phyloP scores from a whole-genome alignment of 2,113 vertebrate genomes.

The Oncorhynchus gorbuscha region DNA sequence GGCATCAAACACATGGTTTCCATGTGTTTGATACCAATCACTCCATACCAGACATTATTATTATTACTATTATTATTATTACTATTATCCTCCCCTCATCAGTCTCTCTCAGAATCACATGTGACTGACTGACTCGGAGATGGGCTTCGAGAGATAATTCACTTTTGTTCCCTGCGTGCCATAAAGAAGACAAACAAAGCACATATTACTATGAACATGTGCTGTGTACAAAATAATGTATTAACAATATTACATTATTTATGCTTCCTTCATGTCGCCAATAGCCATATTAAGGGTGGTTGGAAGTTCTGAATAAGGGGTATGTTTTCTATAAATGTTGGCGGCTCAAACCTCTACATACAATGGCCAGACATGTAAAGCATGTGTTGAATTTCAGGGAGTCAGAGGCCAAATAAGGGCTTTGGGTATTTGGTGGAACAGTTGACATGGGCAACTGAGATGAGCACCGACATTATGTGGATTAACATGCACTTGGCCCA shows the following conservation, averaged over 20 bases:
- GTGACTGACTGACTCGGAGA: neutral
- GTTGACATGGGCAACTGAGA: conserved; percentile 40
- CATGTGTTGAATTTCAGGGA: conserved; percentile 49
- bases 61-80: no score
- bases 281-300: conserved; percentile 63
- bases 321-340: conserved; percentile 37
- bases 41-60: no score
- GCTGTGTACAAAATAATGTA: conserved; percentile 68
- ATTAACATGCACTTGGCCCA: conserved; percentile 38
- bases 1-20: no score
- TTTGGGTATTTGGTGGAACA: conserved; percentile 60
- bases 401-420: conserved; percentile 52
- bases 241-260: conserved; percentile 69
- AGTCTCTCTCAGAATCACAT: neutral
- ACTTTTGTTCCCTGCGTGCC: conserved; percentile 63
- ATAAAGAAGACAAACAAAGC: conserved; percentile 68
- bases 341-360: conserved; percentile 38
- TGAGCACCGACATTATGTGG: conserved; percentile 45
- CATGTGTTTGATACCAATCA: no score
- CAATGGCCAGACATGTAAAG: conserved; percentile 56
- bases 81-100: no score
- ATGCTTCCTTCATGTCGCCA: conserved; percentile 61
- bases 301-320: conserved; percentile 66
- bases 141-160: conserved; percentile 56
- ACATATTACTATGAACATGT: conserved; percentile 67